Base-by-base conservation (phyloP, 2,888 invertebrate genomes). In the Odiellus spinosus region DNA sequence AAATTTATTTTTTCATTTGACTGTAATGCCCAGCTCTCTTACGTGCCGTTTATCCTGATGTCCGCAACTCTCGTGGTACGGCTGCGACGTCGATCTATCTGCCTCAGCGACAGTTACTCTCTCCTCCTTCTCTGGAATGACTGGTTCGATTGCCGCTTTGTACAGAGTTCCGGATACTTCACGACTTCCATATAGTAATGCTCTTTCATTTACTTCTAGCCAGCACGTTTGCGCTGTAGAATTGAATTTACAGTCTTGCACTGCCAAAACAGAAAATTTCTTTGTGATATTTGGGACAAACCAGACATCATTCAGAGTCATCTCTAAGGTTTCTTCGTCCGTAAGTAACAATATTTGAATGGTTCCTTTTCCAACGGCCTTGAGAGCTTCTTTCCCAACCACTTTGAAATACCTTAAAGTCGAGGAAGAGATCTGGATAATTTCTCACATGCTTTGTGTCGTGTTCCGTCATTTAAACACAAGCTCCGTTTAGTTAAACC, bases 221-320 rank as follows among this genome's bases (percentile, higher is more conserved):
- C 42, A 32, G 18, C 48, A 48, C 10, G 20, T 26, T 32, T 8
- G 35, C 17, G 35, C 21, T n/a, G 21, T 46, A 4, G 46, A 49
- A 21, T 40, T 43, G 6, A 44, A 43, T 40, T 10, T 34, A n/a
- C 46, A 39, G 32, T 50, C 50, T 15, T 46, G 44, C 14, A 42
- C 36, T 26, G 26, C 26, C 8, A 42, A 17, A 26, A 46, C 41
- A 3, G 46, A 46, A n/a, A 46, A 46, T 15, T 42, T 46, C 15
- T 19, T 46, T 8, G 6, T 40, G 6, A 50, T 40, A 12, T 20
- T 46, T 15, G 50, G 47, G 3, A 47, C 47, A 42, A 32, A 50
- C 45, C 44, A 47, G 5, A 50, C 42, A 8, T 50, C 45, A 40
- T 36, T 36, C 6, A 47, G 36, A 11, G 40, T 35, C 33, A 36